Conservation (phyloP, 2,113 vertebrate genomes). For the Archocentrus centrarchus region DNA sequence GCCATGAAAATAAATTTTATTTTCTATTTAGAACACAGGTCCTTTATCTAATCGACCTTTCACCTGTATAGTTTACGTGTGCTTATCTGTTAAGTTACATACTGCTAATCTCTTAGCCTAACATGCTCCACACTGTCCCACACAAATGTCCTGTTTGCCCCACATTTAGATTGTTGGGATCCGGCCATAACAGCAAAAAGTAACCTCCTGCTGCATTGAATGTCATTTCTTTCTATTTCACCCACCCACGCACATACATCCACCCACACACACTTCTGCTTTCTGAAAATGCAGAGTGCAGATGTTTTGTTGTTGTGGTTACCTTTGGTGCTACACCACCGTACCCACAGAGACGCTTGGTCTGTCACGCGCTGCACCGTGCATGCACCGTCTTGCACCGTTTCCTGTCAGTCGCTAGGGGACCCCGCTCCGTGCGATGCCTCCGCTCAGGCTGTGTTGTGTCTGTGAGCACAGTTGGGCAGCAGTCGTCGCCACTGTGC, state of each 20-base stretch:
- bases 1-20: neutral
- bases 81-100: neutral
- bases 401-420: slow-evolving; percentile 74
- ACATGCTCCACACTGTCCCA: neutral
- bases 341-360: neutral
- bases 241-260: neutral
- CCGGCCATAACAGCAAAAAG: neutral
- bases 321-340: neutral
- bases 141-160: neutral
- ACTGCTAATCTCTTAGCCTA: neutral
- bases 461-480: slow-evolving; percentile 57
- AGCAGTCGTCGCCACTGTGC: slow-evolving; percentile 79
- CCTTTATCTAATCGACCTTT: neutral
- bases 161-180: neutral
- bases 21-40: neutral
- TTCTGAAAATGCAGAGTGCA: neutral
- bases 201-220: neutral
- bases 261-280: slow-evolving; percentile 3
- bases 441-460: slow-evolving; percentile 7
- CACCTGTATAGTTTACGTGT: neutral
- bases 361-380: neutral
- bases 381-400: slow-evolving; percentile 34
- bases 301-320: slow-evolving; percentile 22
- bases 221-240: neutral
- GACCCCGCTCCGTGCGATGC: slow-evolving; percentile 49